Conservation (phyloP, 2,113 vertebrate genomes). For the Elachura formosa region DNA sequence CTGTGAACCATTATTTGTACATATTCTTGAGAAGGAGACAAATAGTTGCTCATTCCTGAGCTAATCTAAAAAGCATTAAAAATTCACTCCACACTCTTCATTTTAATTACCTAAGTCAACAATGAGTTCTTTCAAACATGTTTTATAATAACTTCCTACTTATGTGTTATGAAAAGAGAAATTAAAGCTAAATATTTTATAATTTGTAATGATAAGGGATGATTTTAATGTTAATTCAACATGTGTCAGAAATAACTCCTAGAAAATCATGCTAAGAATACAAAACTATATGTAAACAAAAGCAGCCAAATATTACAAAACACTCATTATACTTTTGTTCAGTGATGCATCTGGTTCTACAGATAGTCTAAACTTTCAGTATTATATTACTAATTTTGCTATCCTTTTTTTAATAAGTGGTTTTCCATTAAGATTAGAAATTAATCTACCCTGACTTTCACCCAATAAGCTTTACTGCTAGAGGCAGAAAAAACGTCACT, state of each 20-base stretch:
- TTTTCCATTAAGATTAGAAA: conserved; percentile 75
- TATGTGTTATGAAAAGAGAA: conserved; percentile 55
- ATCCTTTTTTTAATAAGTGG: conserved; percentile 69
- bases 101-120: conserved; percentile 68
- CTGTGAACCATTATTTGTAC: conserved; percentile 24
- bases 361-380: conserved; percentile 6
- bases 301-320: conserved; percentile 22
- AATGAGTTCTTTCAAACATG: conserved; percentile 56
- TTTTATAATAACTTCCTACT: conserved; percentile 58
- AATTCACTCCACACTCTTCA: conserved; percentile 56
- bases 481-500: conserved; percentile 82
- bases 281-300: conserved; percentile 47
- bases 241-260: conserved; percentile 52
- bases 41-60: conserved; percentile 26
- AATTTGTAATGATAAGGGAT: conserved; percentile 55
- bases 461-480: conserved; percentile 81
- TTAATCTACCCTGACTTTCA: conserved; percentile 70
- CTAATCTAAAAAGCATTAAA: conserved; percentile 66
- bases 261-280: conserved; percentile 47
- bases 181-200: conserved; percentile 74
- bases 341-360: conserved; percentile 2
- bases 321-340: conserved; percentile 64
- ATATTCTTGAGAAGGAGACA: conserved; percentile 15
- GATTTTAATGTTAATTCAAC: conserved; percentile 38
- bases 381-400: conserved; percentile 56